Conservation (phyloP, 1,140 invertebrate species). For the Cydia pomonella region DNA sequence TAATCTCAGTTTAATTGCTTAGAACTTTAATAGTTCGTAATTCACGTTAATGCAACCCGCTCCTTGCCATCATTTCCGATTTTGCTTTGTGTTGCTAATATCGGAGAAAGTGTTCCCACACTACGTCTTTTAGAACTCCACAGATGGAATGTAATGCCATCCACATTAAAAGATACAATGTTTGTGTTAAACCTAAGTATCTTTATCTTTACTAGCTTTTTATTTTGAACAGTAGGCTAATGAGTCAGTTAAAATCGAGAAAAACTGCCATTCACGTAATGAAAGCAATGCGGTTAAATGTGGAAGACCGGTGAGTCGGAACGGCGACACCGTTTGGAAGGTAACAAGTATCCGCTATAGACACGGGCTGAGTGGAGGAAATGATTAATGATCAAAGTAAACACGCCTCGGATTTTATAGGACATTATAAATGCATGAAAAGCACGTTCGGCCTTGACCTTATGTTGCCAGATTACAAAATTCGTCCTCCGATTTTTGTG, state of each 20-base stretch:
- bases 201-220: background rate
- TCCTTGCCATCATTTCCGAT: conserved; percentile 5
- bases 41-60: conserved; percentile 24
- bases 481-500: background rate
- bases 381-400: conserved; percentile 25
- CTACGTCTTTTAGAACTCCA: conserved; percentile 40
- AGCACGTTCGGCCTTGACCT: conserved; percentile 5
- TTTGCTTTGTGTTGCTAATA: conserved; percentile 28
- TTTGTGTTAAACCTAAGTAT: background rate
- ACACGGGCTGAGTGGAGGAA: background rate
- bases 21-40: conserved; percentile 23
- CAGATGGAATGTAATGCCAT: conserved; percentile 9
- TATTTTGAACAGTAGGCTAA: background rate
- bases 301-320: conserved; percentile 11
- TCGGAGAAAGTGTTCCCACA: conserved; percentile 52
- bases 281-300: conserved; percentile 42
- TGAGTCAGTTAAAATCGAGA: conserved; percentile 32
- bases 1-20: conserved; percentile 25
- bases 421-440: conserved; percentile 28
- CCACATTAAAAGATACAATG: background rate
- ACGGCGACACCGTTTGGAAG: conserved; percentile 22
- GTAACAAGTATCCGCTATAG: conserved; percentile 12
- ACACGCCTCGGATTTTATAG: background rate
- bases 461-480: background rate
- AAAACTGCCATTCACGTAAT: conserved; percentile 37